Evolutionary conservation across 2,888 invertebrate genomes (phyloP).

Genomic region (Syritta pipiens): DNA sequence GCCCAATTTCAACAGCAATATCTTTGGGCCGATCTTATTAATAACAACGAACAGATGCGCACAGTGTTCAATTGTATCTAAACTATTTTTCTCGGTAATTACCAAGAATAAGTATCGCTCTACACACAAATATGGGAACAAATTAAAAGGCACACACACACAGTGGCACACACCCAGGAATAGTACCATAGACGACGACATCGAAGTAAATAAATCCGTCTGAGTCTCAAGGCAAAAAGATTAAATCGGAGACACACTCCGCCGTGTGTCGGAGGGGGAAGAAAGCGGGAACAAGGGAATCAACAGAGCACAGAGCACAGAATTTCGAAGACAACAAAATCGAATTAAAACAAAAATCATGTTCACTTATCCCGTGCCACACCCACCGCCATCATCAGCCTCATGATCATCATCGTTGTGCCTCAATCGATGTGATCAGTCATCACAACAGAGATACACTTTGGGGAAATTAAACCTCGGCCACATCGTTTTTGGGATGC

Average conservation of each 20-base stretch:
- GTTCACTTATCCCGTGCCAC: slow-evolving; percentile 69
- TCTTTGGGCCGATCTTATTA: slow-evolving; percentile 63
- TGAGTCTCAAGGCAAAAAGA: slow-evolving; percentile 49
- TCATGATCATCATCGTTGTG: slow-evolving; percentile 13
- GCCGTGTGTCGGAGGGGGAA: slow-evolving; percentile 4
- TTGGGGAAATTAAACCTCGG: slow-evolving; percentile 64
- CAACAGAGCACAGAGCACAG: slow-evolving; percentile 48
- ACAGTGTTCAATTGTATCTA: slow-evolving; percentile 63
- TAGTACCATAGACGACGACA: slow-evolving; percentile 24
- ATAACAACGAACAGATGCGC: slow-evolving; percentile 65
- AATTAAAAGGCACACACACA: slow-evolving; percentile 16
- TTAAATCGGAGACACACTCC: slow-evolving; percentile 60
- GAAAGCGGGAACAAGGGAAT: too few relatives aligned
- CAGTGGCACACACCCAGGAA: slow-evolving; percentile 18
- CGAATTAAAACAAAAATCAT: slow-evolving; percentile 69
- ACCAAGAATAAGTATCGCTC: slow-evolving; percentile 54
- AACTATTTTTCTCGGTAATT: slow-evolving; percentile 67
- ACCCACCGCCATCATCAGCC: slow-evolving; percentile 54
- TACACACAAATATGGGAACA: slow-evolving; percentile 43
- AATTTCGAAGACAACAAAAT: slow-evolving; percentile 47
- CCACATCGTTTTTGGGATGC: slow-evolving; percentile 5
- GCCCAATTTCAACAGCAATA: slow-evolving; percentile 58
- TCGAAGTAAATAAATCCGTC: slow-evolving; percentile 62
- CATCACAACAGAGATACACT: slow-evolving; percentile 57
- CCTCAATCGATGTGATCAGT: slow-evolving; percentile 67